These are phyloP conservation scores for Cantharis nigra DNA, from an alignment of 2,888 invertebrate genomes.

Conservation along the genomic window DNA sequence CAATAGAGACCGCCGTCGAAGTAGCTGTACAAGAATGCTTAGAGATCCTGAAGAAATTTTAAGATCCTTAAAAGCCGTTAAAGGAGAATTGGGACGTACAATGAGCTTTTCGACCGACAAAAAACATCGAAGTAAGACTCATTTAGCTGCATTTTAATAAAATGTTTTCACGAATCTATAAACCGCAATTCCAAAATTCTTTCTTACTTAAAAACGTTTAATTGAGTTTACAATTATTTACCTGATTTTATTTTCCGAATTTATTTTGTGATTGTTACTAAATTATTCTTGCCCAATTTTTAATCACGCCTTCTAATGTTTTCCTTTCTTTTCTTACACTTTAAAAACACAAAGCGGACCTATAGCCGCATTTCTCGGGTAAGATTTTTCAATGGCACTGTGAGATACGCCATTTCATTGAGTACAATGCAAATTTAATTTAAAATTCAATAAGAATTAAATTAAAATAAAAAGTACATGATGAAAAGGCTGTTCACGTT, in stretches of 20 bases:
- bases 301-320: conserved; percentile 41
- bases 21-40: conserved; percentile 73
- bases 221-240: background rate
- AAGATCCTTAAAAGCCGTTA: conserved; percentile 78
- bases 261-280: background rate
- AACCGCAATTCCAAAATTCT: background rate
- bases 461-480: background rate
- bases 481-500: conserved; percentile 18
- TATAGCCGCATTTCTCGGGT: conserved; percentile 50
- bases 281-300: background rate
- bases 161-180: background rate
- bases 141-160: background rate
- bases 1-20: conserved; percentile 74
- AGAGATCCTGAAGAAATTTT: conserved; percentile 85
- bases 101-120: conserved; percentile 75
- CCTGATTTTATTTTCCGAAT: background rate
- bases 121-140: conserved; percentile 61
- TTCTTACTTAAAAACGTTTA: background rate
- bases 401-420: conserved; percentile 18
- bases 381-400: conserved; percentile 41
- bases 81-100: conserved; percentile 80
- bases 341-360: conserved; percentile 50
- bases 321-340: conserved; percentile 48
- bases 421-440: background rate
- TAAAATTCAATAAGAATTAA: background rate